A percentile compares a stretch with the other conserved stretches of the same genome.
These are phyloP conservation scores for Salvelinus fontinalis DNA, from an alignment of 2,113 vertebrate genomes.

Conservation along the genomic window DNA sequence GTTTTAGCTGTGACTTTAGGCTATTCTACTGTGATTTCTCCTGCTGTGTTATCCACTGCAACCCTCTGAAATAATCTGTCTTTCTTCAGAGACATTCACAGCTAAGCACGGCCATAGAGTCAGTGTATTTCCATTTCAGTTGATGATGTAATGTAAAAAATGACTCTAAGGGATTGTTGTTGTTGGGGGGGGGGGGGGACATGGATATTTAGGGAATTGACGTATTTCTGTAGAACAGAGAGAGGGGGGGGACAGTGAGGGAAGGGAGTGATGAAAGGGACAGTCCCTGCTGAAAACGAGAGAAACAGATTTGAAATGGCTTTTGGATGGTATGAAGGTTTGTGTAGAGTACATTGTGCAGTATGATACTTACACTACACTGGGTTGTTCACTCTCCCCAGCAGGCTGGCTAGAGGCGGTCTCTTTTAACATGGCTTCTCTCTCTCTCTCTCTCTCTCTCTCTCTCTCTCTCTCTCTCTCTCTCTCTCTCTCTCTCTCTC, in stretches of 20 bases:
- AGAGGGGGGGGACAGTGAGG: constrained; percentile 23
- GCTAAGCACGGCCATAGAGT: no score
- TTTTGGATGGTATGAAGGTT: constrained; percentile 50
- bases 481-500: constrained; percentile 13
- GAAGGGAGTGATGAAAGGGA: constrained; percentile 21
- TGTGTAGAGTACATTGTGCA: constrained; percentile 6
- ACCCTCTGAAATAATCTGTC: no score
- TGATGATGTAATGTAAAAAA: constrained; percentile 9
- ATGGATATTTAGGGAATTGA: constrained; percentile 52
- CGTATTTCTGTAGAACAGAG: constrained; percentile 46
- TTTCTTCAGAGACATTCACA: no score
- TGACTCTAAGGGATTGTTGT: constrained; percentile 20
- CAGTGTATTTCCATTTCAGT: neutral
- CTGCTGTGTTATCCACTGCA: no score
- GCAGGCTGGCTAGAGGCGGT: constrained; percentile 54
- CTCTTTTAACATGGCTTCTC: constrained; percentile 56
- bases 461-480: constrained; percentile 38
- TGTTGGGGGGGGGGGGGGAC: constrained; percentile 33
- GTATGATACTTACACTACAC: neutral
- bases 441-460: no score
- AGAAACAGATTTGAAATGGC: constrained; percentile 63
- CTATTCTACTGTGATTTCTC: no score
- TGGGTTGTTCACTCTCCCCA: constrained; percentile 31
- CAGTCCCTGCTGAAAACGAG: constrained; percentile 48
- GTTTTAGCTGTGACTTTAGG: no score